Percentiles rank a stretch among this genome's conserved stretches.
Evolutionary conservation across 2,888 invertebrate genomes (phyloP).

Genomic region (Napeogenes sylphis): DNA sequence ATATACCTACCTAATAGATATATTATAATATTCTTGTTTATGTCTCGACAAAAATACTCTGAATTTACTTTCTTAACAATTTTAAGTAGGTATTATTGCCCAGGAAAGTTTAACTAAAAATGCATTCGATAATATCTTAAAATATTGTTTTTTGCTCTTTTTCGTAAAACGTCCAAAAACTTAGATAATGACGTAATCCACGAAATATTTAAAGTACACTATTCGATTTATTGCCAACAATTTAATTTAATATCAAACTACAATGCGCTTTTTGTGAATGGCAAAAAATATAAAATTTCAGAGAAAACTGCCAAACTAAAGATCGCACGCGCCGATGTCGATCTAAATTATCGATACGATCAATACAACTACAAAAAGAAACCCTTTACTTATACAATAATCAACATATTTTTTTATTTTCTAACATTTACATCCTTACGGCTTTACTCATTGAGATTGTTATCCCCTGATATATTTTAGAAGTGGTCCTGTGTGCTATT

Average conservation of each 20-base stretch:
- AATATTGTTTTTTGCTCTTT: too few relatives aligned
- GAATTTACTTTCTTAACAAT: too few relatives aligned
- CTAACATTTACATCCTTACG: not conserved
- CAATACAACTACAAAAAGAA: conserved; percentile 30
- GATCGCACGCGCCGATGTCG: conserved; percentile 40
- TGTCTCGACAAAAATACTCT: too few relatives aligned
- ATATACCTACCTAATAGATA: too few relatives aligned
- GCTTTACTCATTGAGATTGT: not conserved
- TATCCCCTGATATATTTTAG: not conserved
- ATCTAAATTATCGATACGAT: conserved; percentile 28
- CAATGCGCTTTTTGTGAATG: not conserved
- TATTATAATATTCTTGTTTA: too few relatives aligned
- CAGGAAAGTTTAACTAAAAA: too few relatives aligned
- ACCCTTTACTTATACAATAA: conserved; percentile 26
- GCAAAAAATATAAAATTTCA: conserved; percentile 56
- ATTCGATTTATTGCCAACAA: too few relatives aligned
- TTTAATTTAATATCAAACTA: not conserved
- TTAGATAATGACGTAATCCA: too few relatives aligned
- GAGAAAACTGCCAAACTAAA: conserved; percentile 50
- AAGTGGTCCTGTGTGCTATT: conserved; percentile 30
- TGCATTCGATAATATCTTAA: too few relatives aligned
- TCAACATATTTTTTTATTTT: not conserved
- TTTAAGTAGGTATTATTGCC: too few relatives aligned
- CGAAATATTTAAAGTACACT: too few relatives aligned
- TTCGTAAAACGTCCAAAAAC: too few relatives aligned